These are phyloP conservation scores for Corbicula japonica DNA, from an alignment of 2,888 invertebrate genomes.

Conservation along the genomic window DNA sequence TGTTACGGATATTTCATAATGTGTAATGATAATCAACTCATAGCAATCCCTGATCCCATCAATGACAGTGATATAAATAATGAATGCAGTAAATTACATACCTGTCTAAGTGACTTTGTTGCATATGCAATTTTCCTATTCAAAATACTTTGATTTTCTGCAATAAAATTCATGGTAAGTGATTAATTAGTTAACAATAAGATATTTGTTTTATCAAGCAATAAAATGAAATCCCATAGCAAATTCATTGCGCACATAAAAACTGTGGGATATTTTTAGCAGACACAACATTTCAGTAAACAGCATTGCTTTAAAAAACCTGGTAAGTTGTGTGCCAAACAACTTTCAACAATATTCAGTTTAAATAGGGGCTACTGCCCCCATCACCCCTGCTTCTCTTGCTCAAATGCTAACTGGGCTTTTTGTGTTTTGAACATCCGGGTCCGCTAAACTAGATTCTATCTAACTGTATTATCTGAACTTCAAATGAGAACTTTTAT, in stretches of 20 bases:
- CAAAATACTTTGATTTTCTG: slow-evolving; percentile 44
- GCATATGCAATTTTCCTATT: slow-evolving; percentile 60
- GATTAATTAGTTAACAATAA: background rate
- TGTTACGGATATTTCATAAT: no score
- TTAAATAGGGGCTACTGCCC: no score
- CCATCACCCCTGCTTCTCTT: no score
- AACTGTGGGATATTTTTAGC: no score
- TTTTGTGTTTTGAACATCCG: background rate
- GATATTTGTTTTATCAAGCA: background rate
- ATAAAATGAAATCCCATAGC: background rate
- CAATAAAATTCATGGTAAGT: slow-evolving; percentile 15
- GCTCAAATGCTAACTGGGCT: background rate
- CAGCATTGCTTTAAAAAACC: background rate
- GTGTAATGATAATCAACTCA: no score
- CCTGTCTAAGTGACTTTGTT: slow-evolving; percentile 67
- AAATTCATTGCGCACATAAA: no score
- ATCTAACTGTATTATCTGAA: no score
- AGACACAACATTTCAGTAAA: background rate
- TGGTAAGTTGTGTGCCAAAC: background rate
- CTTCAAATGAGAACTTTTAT: no score
- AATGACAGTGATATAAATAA: no score
- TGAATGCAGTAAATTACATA: slow-evolving; percentile 30
- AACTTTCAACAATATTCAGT: no score
- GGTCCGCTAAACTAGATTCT: no score
- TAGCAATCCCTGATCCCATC: no score